Evolutionary conservation across 2,113 vertebrate species (phyloP).

Genomic region (Actinemys pallida): DNA sequence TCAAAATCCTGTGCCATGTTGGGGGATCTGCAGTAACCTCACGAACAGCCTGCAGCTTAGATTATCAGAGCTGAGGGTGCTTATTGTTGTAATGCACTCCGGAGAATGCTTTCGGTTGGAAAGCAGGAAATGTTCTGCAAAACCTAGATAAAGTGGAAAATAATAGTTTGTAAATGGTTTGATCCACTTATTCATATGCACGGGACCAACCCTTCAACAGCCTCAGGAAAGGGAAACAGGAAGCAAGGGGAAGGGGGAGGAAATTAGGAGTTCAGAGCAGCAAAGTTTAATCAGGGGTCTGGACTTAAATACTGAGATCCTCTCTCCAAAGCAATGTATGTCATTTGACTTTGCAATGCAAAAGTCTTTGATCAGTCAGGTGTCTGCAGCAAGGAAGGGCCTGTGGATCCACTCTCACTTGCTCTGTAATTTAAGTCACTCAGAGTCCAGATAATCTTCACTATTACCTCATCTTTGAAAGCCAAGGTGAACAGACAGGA

Average conservation of each 20-base stretch:
- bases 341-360: background rate
- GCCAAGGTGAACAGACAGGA: background rate
- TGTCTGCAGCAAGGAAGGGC: background rate
- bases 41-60: accelerated
- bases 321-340: background rate
- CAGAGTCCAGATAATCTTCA: background rate
- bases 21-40: background rate
- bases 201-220: background rate
- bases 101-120: constrained; percentile 12
- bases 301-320: background rate
- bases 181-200: background rate
- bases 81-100: background rate
- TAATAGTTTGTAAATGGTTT: background rate
- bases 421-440: background rate
- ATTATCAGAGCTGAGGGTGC: background rate
- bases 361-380: background rate
- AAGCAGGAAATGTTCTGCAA: constrained; percentile 60
- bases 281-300: background rate
- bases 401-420: background rate
- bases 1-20: background rate
- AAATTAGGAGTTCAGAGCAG: constrained; percentile 14
- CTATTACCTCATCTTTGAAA: background rate
- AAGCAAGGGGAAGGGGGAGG: background rate
- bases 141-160: constrained; percentile 53
- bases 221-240: constrained; percentile 56